Evolutionary conservation across 2,113 vertebrate genomes (phyloP).

Genomic region (Arizona elegans): DNA sequence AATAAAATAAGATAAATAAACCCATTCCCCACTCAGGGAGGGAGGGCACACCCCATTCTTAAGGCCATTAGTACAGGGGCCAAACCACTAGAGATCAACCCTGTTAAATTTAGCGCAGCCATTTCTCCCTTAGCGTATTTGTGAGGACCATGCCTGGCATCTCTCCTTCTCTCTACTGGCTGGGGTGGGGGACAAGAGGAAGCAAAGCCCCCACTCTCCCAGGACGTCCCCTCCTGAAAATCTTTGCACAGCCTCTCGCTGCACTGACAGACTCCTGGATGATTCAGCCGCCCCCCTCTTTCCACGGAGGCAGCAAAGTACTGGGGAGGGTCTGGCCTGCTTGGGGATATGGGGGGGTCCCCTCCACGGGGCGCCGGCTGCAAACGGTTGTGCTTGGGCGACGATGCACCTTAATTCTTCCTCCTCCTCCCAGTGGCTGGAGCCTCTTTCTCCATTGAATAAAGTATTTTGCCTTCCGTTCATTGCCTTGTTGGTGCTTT

Average conservation of each 20-base stretch:
- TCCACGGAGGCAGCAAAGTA: not conserved
- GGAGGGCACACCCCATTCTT: not conserved
- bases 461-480: too few relatives aligned
- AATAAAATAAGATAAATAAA: too few relatives aligned
- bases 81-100: not conserved
- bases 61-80: not conserved
- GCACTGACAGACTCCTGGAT: not conserved
- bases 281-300: rapidly evolving
- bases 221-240: not conserved
- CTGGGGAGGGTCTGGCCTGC: not conserved
- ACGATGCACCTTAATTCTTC: not conserved
- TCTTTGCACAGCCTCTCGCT: not conserved
- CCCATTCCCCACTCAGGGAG: too few relatives aligned
- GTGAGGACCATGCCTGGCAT: not conserved
- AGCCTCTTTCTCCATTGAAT: too few relatives aligned
- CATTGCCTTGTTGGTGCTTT: too few relatives aligned
- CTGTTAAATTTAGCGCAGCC: not conserved
- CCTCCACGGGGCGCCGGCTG: not conserved
- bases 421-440: too few relatives aligned
- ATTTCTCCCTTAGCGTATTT: not conserved
- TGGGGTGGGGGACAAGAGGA: too few relatives aligned
- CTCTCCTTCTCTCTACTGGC: too few relatives aligned
- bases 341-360: not conserved
- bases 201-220: not conserved
- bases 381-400: not conserved